Conservation (phyloP, 2,888 invertebrate species). For the Dryadula phaetusa region DNA sequence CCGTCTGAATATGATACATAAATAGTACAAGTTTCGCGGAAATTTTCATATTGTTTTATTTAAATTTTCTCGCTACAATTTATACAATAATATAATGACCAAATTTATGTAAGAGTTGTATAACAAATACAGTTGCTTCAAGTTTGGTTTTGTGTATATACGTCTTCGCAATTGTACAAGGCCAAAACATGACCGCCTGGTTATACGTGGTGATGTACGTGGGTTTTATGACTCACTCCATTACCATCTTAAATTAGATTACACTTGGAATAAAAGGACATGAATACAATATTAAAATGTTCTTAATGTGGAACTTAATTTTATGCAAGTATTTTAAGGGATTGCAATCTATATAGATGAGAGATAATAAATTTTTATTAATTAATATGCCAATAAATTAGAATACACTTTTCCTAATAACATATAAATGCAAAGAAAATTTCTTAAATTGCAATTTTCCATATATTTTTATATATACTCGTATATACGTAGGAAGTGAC, state of each 20-base stretch:
- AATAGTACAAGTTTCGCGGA: conserved; percentile 20
- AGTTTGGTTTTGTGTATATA: conserved; percentile 35
- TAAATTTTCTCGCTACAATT: not conserved
- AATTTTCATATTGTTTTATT: not conserved
- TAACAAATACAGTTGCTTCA: conserved; percentile 26
- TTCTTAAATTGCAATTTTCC: conserved; percentile 21
- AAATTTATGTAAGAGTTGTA: not conserved
- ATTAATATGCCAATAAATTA: too few relatives aligned
- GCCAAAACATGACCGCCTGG: conserved; percentile 44
- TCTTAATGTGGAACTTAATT: conserved; percentile 23
- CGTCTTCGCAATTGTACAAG: conserved; percentile 40
- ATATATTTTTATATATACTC: too few relatives aligned
- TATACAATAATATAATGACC: not conserved
- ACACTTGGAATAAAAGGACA: conserved; percentile 39
- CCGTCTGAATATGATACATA: conserved; percentile 22
- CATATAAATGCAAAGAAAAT: conserved; percentile 20
- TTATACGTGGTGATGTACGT: conserved; percentile 42
- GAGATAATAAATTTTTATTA: not conserved
- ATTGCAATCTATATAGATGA: not conserved
- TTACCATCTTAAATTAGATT: conserved; percentile 46
- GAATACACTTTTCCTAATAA: not conserved
- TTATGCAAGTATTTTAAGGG: not conserved
- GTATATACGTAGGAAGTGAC: conserved; percentile 43
- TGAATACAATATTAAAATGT: conserved; percentile 39
- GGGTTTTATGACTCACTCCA: conserved; percentile 47